Evolutionary conservation across 2,113 vertebrate species (phyloP).

Genomic region (Cyrtonyx montezumae): DNA sequence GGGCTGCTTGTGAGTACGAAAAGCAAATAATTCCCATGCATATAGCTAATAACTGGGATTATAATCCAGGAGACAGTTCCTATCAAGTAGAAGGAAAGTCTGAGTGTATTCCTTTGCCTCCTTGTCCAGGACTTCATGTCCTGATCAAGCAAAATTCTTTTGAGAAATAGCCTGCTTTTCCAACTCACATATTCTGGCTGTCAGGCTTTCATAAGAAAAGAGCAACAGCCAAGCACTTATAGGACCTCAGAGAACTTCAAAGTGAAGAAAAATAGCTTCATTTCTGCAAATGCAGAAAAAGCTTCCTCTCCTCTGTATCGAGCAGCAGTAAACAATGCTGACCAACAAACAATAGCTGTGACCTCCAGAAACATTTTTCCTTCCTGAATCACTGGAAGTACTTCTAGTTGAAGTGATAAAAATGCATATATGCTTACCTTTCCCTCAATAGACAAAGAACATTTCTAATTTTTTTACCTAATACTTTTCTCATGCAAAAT

Average conservation of each 20-base stretch:
- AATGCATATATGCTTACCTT: neutral
- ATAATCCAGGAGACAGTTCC: neutral
- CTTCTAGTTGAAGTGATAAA: neutral
- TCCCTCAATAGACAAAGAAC: neutral
- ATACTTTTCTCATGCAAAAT: neutral
- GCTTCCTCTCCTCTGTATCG: neutral
- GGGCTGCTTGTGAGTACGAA: neutral
- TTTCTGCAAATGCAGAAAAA: neutral
- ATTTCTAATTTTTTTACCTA: neutral
- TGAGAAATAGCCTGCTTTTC: neutral
- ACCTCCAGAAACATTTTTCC: neutral
- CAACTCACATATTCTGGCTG: neutral
- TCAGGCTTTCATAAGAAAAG: neutral
- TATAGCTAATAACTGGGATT: neutral
- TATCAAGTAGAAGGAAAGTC: neutral
- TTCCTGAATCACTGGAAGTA: neutral
- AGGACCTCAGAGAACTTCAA: neutral
- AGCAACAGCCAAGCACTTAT: neutral
- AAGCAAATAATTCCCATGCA: neutral
- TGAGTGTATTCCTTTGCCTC: neutral
- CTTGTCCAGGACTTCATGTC: neutral
- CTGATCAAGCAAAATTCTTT: neutral
- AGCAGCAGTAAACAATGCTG: neutral
- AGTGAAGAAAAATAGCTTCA: neutral
- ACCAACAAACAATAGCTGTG: neutral